These are phyloP conservation scores for Podiceps cristatus DNA, from an alignment of 2,113 vertebrate genomes.

Conservation along the genomic window DNA sequence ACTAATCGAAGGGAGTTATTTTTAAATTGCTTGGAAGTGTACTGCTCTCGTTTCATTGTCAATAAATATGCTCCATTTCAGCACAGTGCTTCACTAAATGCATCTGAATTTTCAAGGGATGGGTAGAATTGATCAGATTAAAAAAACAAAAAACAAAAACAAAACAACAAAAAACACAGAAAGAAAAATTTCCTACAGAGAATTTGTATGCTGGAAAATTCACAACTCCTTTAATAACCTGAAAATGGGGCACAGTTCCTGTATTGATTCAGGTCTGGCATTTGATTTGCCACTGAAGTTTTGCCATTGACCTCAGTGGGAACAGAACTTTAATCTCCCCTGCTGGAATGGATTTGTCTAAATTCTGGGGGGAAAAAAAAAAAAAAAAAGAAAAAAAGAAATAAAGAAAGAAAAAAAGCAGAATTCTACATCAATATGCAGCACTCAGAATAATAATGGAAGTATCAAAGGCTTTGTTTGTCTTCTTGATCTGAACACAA, in stretches of 20 bases:
- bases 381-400: too few species aligned
- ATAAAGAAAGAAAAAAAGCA: neutral
- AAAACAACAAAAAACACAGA: neutral
- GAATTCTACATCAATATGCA: neutral
- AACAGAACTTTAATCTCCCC: neutral
- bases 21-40: constrained; percentile 74
- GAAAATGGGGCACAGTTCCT: neutral
- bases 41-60: constrained; percentile 71
- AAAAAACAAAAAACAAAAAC: too few species aligned
- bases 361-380: too few species aligned
- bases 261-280: neutral
- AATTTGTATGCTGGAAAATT: neutral
- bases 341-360: neutral
- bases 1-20: constrained; percentile 69
- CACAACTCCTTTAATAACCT: neutral
- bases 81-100: constrained; percentile 59
- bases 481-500: neutral
- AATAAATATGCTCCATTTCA: constrained; percentile 68
- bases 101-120: constrained; percentile 10
- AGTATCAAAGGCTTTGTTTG: neutral
- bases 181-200: neutral
- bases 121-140: neutral
- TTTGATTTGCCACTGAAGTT: neutral
- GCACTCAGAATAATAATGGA: neutral
- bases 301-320: neutral